Evolutionary conservation across 2,888 invertebrate genomes (phyloP), one percentile per base, ranked within the genome.

Genomic region (Colletes collaris): DNA sequence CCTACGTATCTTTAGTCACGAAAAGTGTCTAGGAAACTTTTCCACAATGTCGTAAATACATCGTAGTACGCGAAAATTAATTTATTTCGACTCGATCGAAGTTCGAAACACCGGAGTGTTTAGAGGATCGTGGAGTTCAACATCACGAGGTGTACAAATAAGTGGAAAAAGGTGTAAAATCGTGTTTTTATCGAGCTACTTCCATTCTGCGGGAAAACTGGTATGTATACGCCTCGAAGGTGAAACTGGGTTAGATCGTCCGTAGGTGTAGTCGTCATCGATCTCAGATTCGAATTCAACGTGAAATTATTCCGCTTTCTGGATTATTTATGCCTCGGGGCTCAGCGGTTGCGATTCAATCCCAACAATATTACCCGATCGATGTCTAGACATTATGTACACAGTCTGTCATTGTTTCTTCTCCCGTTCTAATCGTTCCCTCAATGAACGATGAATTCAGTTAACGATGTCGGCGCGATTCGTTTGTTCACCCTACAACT

Each of bases 201-300:
- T 73, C 49, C 49, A 59, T 67, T 62, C 53, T 64, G 60, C 63
- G 56, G 59, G 64, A 63, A 81, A 72, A 67, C 74, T 63, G 70
- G 65, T 58, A 72, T 59, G 82, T 65, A 85, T 72, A 77, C 83
- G 86, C 80, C 67, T 86, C 71, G 76, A 50, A 81, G 74, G 77
- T 82, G 81, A 77, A 87, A 86, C 87, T 87, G 83, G 87, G 87
- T 86, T 86, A 85, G 87, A 86, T 87, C 87, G 87, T 73, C 76
- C 75, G 66, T 79, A 68, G 83, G 72, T 75, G 83, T 83, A 85
- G 78, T 71, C 78, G 76, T 86, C 76, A 86, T 83, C 86, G 86
- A 86, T 86, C 85, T 83, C 58, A 74, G 81, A 86, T 85, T 87
- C 83, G 78, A 86, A 86, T 81, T 83, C 79, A 81, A 83, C 77